Evolutionary conservation across 2,888 invertebrate genomes (phyloP).

Genomic region (Monopis laevigella): DNA sequence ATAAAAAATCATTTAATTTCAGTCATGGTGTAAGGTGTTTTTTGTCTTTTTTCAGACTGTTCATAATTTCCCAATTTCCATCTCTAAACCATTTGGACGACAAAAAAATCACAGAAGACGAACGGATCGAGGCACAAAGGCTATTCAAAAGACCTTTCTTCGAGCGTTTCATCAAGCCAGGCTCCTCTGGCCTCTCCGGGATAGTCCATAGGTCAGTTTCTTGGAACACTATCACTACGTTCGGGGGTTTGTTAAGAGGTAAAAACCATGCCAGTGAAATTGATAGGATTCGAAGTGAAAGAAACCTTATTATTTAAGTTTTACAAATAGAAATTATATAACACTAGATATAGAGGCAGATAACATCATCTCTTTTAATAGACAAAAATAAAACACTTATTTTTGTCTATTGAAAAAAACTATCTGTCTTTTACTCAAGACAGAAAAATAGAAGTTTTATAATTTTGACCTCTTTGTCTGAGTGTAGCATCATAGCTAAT

Average conservation of each 20-base stretch:
- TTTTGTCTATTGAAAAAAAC: neutral
- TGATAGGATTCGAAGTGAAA: neutral
- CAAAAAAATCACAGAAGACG: slow-evolving; percentile 71
- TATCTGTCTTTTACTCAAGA: neutral
- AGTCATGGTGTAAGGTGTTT: neutral
- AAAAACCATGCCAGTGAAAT: neutral
- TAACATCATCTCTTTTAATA: too few relatives aligned
- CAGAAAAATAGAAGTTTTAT: neutral
- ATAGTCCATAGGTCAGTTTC: slow-evolving; percentile 36
- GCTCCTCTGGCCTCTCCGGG: slow-evolving; percentile 33
- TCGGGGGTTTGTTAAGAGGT: slow-evolving; percentile 6
- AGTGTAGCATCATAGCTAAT: too few relatives aligned
- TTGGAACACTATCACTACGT: slow-evolving; percentile 30
- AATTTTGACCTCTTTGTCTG: too few relatives aligned
- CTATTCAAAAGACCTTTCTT: slow-evolving; percentile 70
- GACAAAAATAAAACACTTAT: neutral
- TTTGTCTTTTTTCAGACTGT: slow-evolving; percentile 64
- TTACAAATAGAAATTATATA: neutral
- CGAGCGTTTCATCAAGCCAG: slow-evolving; percentile 48
- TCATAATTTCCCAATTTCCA: slow-evolving; percentile 78
- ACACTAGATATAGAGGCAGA: too few relatives aligned
- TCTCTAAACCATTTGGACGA: slow-evolving; percentile 77
- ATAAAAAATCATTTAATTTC: too few relatives aligned
- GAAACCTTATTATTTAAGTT: slow-evolving; percentile 7
- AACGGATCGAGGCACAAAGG: slow-evolving; percentile 69